Evolutionary conservation across 2,888 invertebrate genomes (phyloP), one percentile per base, ranked within the genome.

Genomic region (Acanthoscelides obtectus): DNA sequence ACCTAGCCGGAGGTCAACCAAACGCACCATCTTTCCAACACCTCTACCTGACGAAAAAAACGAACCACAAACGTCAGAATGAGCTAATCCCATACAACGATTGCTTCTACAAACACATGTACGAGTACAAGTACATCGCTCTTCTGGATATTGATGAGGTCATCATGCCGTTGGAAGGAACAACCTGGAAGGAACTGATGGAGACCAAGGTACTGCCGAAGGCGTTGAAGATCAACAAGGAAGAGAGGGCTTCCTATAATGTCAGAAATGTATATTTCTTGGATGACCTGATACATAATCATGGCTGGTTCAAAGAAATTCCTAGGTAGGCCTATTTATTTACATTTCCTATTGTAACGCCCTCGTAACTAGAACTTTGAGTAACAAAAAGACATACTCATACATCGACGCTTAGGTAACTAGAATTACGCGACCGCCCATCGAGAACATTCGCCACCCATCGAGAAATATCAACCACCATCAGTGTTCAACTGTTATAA

Each of bases 81-180:
- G 98, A 98, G 86, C 89, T 98, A 73, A 95, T 98, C 79, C 97
- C 97, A 17, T 98, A 98, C 88, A 98, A 98, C 85, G 98, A 98
- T 85, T 98, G 98, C 82, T 89, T 98, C 71, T 97, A 97, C 87
- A 93, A 95, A 83, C 94, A 97, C 83, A 90, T 97, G 87, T 94
- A 96, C 84, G 89, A 92, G 76, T 97, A 97, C 86, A 91, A 94
- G 76, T 96, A 94, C 86, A 92, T 97, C 71, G 95, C 94, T n/a
- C 87, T 98, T 73, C 88, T 97, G 70, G 98, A 98, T 84, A 94
- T 96, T 76, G 98, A 98, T 86, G 98, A 98, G 86, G 94, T 97
- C 71, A 96, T 98, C 79, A 95, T 98, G 91, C 97, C 97, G 6
- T 87, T 93, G 78, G 89, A 91, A 78, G 89, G 89, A 75, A 84